Percentiles rank a stretch among this genome's conserved stretches.
Conservation (phyloP, 1,140 invertebrate genomes). For the Hyphantria cunea region DNA sequence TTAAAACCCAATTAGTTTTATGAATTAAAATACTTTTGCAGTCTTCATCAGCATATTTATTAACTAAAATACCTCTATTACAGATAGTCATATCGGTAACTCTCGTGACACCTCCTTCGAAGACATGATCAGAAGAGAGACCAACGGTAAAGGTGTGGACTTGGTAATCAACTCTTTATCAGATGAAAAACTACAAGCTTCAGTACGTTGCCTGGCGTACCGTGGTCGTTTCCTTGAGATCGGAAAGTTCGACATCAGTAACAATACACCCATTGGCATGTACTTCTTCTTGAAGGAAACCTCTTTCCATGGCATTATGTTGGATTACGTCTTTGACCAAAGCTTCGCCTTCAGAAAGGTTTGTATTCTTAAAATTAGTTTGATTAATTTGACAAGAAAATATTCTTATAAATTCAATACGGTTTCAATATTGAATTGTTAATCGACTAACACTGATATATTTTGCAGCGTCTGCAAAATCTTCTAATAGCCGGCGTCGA, state of each 20-base stretch:
- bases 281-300: constrained; percentile 91
- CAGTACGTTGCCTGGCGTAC: constrained; percentile 88
- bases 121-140: constrained; percentile 82
- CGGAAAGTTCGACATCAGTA: constrained; percentile 88
- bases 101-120: constrained; percentile 85
- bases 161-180: constrained; percentile 86
- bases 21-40: no score
- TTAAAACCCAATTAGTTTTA: no score
- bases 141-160: constrained; percentile 85
- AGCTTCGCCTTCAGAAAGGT: constrained; percentile 66
- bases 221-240: constrained; percentile 89
- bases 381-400: no score
- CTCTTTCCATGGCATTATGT: constrained; percentile 93
- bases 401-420: no score
- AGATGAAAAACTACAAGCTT: constrained; percentile 86
- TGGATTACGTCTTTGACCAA: constrained; percentile 87
- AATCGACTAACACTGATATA: no score
- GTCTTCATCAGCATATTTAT: no score
- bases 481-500: constrained; percentile 85
- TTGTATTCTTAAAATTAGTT: neutral
- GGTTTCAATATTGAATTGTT: no score
- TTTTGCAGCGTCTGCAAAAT: constrained; percentile 60
- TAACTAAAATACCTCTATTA: constrained; percentile 26
- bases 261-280: constrained; percentile 86
- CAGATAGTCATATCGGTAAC: constrained; percentile 83